Evolutionary conservation across 1,140 invertebrate genomes (phyloP), one percentile per base, ranked within the genome.

Genomic region (Ostrea edulis): DNA sequence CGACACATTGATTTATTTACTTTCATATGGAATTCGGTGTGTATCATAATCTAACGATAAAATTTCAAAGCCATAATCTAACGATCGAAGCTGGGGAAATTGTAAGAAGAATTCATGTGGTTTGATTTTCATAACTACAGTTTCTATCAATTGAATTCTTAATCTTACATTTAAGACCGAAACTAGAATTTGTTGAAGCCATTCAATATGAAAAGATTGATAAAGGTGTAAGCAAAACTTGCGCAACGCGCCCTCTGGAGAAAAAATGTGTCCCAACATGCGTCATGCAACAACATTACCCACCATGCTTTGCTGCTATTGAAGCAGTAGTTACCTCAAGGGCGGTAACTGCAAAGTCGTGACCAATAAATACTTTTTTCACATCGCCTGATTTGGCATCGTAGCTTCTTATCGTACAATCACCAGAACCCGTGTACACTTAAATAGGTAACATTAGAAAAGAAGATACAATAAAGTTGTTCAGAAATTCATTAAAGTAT

Each of bases 341-440:
- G 77, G 93, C 92, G 52, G 94, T 95, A n/a, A 96, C 92, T 62
- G 94, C 92, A 8, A 92, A 92, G 52, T 91, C 87, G 88, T 96
- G 95, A 8, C 95, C 95, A 71, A 89, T 88, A 90, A 95, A 95
- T 2, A 88, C 89, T 51, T 94, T 89, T 90, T 93, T 94, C 25
- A 96, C 51, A 20, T 92, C 91, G 51, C 94, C 95, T 14, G 95
- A 95, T 91, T 96, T 96, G 3, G 95, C 93, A 89, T 96, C 95
- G 90, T 94, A 96, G 82, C 95, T 94, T 86, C 95, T 87, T 0
- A 91, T 93, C 0, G 89, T 86, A 8, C 90, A 85, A 90, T 95
- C 95, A 0, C 95, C 95, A 90, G 94, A 94, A 2, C 94, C 95
- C 9, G 95, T 96, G 87, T 93, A 96, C n/a, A 96, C 96, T 96